Base-by-base conservation (phyloP, 2,113 vertebrate genomes). In the Sitta europaea region DNA sequence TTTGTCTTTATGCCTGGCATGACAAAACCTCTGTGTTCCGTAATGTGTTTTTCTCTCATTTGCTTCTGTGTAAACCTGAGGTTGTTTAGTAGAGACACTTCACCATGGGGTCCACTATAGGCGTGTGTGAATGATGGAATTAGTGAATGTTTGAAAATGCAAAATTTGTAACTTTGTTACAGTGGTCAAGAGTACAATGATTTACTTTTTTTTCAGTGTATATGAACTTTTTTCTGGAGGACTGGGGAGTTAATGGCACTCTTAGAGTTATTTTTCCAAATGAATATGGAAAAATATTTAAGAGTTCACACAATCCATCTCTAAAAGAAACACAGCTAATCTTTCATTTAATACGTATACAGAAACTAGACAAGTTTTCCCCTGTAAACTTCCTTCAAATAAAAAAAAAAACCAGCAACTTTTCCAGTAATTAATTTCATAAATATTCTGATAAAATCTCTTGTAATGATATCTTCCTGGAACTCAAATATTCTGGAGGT, bases 301-400 rank as follows among this genome's bases (percentile, higher is more conserved):
- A 82, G 43, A 10, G n/a, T 47, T 92, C 62, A 53, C 47, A 29
- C 28, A 78, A 25, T 80, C 35, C 8, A 10, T 47, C 36, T 51
- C 38, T 63, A 28, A 85, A 66, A 76, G 38, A 71, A 65, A 38
- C 51, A 61, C 40, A 73, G 38, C 38, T 92, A 73, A 62, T 82
- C 29, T 93, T 72, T 73, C 21, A 21, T 47, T 66, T 70, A 38
- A 23, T 59, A 68, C 0, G 0, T 61, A 27, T 72, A 72, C 35
- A 96, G 53, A 88, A 85, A 54, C 23, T 42, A 92, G 63, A 63
- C 68, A 83, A 51, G 38, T 92, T 93, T 93, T 93, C 48, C 83
- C 71, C 84, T 70, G 38, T 83, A 71, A 94, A 86, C 27, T 71
- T 86, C 28, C 29, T 65, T 84, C 50, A 78, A 25, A 47, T 72